phyloP scores from a whole-genome alignment of 2,888 invertebrate genomes.

The Hybos culiciformis region DNA sequence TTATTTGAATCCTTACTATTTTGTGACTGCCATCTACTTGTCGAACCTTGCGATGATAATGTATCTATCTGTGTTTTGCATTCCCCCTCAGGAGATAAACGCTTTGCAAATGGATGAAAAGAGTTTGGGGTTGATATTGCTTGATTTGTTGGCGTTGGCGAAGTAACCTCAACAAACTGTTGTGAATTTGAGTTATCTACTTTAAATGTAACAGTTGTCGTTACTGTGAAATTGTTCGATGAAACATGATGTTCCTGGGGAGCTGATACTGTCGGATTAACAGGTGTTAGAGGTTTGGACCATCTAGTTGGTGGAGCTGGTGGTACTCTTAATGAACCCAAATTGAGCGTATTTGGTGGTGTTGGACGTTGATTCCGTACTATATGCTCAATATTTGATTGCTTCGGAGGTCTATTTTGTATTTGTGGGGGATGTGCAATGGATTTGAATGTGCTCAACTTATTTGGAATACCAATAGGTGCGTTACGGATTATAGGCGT shows the following conservation, averaged over 20 bases:
- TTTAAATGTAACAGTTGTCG: slow-evolving; percentile 75
- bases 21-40: slow-evolving; percentile 29
- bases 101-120: slow-evolving; percentile 51
- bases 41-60: slow-evolving; percentile 50
- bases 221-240: slow-evolving; percentile 64
- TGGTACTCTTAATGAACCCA: slow-evolving; percentile 44
- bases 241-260: slow-evolving; percentile 29
- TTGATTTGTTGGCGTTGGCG: slow-evolving; percentile 25
- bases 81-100: slow-evolving; percentile 55
- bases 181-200: slow-evolving; percentile 36
- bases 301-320: slow-evolving; percentile 76
- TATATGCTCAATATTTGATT: slow-evolving; percentile 23
- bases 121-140: slow-evolving; percentile 23
- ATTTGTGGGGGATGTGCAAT: slow-evolving; percentile 27
- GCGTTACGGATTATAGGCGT: slow-evolving; percentile 19
- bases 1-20: slow-evolving; percentile 42
- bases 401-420: background rate
- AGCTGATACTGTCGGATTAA: slow-evolving; percentile 27
- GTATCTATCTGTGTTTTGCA: slow-evolving; percentile 35
- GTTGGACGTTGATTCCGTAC: slow-evolving; percentile 59
- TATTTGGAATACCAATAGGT: slow-evolving; percentile 23
- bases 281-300: slow-evolving; percentile 58
- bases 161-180: slow-evolving; percentile 32
- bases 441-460: slow-evolving; percentile 54
- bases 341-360: slow-evolving; percentile 69